Evolutionary conservation across 2,888 invertebrate species (phyloP).

Genomic region (Colostygia pectinataria): DNA sequence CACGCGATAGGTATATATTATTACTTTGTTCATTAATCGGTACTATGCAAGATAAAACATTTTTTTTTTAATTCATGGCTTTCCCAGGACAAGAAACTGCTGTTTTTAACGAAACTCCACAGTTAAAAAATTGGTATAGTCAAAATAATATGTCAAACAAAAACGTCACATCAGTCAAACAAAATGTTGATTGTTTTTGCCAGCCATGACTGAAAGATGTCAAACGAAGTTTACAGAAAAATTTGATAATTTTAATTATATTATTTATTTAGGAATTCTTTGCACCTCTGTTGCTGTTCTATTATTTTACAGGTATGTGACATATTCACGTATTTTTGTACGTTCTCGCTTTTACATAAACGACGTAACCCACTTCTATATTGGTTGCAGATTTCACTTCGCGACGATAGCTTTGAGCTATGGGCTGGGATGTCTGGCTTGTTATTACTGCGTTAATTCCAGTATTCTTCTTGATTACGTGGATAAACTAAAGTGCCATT

Average conservation of each 20-base stretch:
- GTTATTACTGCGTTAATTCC: constrained; percentile 71
- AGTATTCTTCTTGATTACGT: constrained; percentile 61
- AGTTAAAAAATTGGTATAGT: too few species aligned
- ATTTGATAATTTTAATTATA: constrained; percentile 75
- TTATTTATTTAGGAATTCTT: constrained; percentile 69
- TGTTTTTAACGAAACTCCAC: too few species aligned
- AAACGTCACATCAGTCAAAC: constrained; percentile 34
- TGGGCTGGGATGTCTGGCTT: constrained; percentile 79
- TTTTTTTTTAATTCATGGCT: too few species aligned
- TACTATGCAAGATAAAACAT: too few species aligned
- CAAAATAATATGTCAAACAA: constrained; percentile 4
- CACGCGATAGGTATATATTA: too few species aligned
- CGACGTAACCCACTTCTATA: constrained; percentile 45
- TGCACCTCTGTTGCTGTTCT: constrained; percentile 64
- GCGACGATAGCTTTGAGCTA: constrained; percentile 69
- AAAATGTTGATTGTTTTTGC: constrained; percentile 62
- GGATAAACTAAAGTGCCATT: constrained; percentile 67
- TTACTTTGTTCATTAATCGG: too few species aligned
- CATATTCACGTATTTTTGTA: constrained; percentile 26
- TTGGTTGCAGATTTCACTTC: constrained; percentile 74
- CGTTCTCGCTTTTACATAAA: constrained; percentile 25
- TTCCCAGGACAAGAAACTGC: too few species aligned
- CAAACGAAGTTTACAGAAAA: constrained; percentile 74
- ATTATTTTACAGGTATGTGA: constrained; percentile 70
- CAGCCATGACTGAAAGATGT: constrained; percentile 82